These are phyloP conservation scores for Akabosia matsudoensis DNA, from an alignment of 1,140 invertebrate genomes.

Conservation along the genomic window DNA sequence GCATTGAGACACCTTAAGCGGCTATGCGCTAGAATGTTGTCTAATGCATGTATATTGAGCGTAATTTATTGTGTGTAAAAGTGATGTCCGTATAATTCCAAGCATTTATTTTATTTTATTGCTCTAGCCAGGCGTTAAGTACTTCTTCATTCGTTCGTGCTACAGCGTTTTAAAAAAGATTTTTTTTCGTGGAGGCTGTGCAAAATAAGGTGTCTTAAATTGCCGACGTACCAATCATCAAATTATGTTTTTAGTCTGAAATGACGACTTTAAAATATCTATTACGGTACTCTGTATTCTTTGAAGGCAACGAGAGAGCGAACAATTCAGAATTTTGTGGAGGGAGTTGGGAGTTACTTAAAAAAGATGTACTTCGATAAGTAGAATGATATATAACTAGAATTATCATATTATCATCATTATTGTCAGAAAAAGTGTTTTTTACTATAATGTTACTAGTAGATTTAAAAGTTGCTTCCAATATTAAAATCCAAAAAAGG, in stretches of 20 bases:
- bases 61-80: constrained; percentile 20
- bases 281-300: background rate
- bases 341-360: background rate
- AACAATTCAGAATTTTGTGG: background rate
- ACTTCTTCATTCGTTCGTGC: constrained; percentile 13
- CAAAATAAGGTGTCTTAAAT: background rate
- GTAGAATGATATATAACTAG: background rate
- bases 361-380: background rate
- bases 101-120: constrained; percentile 19
- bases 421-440: background rate
- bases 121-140: constrained; percentile 8
- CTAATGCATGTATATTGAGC: background rate
- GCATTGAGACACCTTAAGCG: background rate
- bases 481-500: too few relatives aligned
- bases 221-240: constrained; percentile 4
- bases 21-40: too few relatives aligned
- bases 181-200: background rate
- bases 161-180: background rate
- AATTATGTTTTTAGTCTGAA: background rate
- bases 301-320: background rate
- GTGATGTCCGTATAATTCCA: constrained; percentile 16
- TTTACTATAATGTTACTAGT: too few relatives aligned
- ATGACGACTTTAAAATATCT: background rate
- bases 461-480: too few relatives aligned
- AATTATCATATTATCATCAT: background rate